These are phyloP conservation scores for Mesorhabditis sp. DNA, from an alignment of 2,888 invertebrate genomes.

Conservation along the genomic window DNA sequence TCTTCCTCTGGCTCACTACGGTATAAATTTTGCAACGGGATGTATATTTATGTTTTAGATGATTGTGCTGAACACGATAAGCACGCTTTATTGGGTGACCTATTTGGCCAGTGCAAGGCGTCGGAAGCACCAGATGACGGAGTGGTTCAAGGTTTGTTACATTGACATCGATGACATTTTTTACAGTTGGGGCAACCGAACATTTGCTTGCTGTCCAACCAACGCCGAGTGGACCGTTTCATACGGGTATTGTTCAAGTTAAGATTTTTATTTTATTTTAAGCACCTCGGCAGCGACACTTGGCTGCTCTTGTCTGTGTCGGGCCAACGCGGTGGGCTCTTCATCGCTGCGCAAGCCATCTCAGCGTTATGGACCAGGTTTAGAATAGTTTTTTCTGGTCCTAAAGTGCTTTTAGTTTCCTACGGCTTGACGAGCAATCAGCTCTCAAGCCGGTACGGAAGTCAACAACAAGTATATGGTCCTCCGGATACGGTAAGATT, in stretches of 20 bases:
- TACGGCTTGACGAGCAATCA: too few relatives aligned
- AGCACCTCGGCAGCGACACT: slow-evolving; percentile 1
- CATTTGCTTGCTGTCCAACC: not conserved
- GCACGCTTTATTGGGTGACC: not conserved
- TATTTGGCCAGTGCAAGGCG: not conserved
- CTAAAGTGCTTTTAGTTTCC: not conserved
- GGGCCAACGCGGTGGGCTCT: slow-evolving; percentile 2
- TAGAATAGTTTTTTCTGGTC: not conserved
- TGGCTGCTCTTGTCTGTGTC: not conserved
- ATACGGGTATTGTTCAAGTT: not conserved
- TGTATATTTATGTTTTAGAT: not conserved
- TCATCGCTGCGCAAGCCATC: not conserved
- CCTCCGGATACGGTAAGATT: too few relatives aligned
- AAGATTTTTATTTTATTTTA: not conserved
- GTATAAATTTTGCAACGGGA: not conserved
- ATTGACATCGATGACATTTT: not conserved
- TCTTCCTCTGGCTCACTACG: slow-evolving; percentile 2
- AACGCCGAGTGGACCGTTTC: not conserved
- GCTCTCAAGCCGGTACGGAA: too few relatives aligned
- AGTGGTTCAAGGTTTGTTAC: not conserved
- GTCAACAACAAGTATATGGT: too few relatives aligned
- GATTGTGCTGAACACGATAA: not conserved
- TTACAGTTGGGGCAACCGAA: not conserved
- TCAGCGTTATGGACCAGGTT: not conserved
- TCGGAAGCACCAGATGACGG: not conserved